Percentiles rank a stretch among this genome's conserved stretches.
Conservation (phyloP, 2,888 invertebrate species). For the Hirtodrosophila trivittata region DNA sequence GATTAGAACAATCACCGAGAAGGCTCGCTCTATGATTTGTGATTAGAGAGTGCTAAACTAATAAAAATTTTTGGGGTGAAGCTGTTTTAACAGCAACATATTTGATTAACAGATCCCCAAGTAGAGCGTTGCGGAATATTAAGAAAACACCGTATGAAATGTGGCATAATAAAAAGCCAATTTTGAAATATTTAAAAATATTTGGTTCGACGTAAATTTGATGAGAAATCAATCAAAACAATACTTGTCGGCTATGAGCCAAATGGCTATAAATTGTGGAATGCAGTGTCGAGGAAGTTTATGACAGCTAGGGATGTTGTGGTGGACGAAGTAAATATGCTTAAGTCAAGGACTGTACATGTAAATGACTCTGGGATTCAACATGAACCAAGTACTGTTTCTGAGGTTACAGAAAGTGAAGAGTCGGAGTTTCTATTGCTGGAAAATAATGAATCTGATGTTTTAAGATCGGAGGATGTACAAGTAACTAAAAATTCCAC, state of each 20-base stretch:
- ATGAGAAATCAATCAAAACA: background rate
- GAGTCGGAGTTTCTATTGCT: slow-evolving; percentile 15
- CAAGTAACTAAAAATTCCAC: slow-evolving; percentile 9
- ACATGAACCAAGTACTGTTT: background rate
- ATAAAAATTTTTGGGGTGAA: slow-evolving; percentile 16
- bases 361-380: slow-evolving; percentile 25
- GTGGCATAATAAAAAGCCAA: slow-evolving; percentile 2
- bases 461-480: background rate
- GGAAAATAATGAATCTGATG: slow-evolving; percentile 4
- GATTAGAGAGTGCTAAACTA: too few relatives aligned
- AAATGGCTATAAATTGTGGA: slow-evolving; percentile 1
- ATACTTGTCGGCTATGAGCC: slow-evolving; percentile 1
- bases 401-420: slow-evolving; percentile 5
- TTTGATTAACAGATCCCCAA: slow-evolving; percentile 8
- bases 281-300: slow-evolving; percentile 1
- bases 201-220: slow-evolving; percentile 1
- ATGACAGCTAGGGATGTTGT: slow-evolving; percentile 7
- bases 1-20: slow-evolving; percentile 12
- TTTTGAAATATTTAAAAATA: too few relatives aligned
- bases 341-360: slow-evolving; percentile 19
- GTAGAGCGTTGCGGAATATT: too few relatives aligned
- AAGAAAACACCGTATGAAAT: slow-evolving; percentile 5
- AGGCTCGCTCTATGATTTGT: slow-evolving; percentile 5
- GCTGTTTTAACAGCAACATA: slow-evolving; percentile 15
- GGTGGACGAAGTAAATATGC: slow-evolving; percentile 11